phyloP scores from a whole-genome alignment of 2,888 invertebrate species.

The Automeris io region DNA sequence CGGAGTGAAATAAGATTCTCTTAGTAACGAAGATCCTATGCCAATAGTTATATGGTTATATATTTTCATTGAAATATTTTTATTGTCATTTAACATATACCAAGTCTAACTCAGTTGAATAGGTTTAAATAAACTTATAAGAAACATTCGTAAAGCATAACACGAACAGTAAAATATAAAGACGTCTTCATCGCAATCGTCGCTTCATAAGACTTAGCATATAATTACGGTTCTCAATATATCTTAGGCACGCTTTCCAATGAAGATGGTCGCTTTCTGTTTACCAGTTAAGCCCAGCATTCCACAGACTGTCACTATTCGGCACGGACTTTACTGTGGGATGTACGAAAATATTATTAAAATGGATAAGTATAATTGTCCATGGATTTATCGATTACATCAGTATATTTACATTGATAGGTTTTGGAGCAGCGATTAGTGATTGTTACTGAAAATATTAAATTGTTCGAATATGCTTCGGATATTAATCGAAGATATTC shows the following conservation, averaged over 20 bases:
- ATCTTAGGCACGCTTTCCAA: constrained; percentile 48
- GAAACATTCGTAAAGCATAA: background rate
- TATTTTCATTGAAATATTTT: too few species aligned
- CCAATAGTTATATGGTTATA: too few species aligned
- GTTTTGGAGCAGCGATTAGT: background rate
- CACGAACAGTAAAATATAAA: background rate
- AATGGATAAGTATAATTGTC: background rate
- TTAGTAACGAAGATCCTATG: too few species aligned
- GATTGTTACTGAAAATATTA: background rate
- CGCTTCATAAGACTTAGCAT: constrained; percentile 4
- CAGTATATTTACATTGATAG: background rate
- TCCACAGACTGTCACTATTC: constrained; percentile 32
- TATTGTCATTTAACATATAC: too few species aligned
- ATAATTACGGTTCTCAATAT: background rate
- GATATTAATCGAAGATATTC: too few species aligned
- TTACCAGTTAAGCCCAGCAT: constrained; percentile 40
- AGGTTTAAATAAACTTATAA: background rate
- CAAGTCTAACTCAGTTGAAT: too few species aligned
- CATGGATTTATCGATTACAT: background rate
- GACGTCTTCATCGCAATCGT: background rate
- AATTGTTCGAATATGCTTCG: background rate
- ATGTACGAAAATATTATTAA: background rate
- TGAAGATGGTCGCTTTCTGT: constrained; percentile 50
- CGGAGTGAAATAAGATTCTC: too few species aligned
- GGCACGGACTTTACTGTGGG: constrained; percentile 25